A percentile compares a stretch with the other conserved stretches of the same genome.
Conservation (phyloP, 2,888 invertebrate genomes). For the Norana najaformis region DNA sequence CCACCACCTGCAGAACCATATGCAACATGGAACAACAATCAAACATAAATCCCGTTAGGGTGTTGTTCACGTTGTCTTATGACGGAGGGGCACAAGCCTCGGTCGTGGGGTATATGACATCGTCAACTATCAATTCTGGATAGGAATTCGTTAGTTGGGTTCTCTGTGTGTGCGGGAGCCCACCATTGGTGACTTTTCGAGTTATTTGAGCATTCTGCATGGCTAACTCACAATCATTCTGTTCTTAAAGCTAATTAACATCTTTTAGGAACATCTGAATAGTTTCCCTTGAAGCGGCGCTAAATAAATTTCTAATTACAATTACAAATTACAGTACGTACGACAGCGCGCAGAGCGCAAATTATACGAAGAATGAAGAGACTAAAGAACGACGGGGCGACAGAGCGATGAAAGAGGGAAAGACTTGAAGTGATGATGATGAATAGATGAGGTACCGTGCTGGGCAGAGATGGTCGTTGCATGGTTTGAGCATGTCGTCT, state of each 20-base stretch:
- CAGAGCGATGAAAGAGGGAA: background rate
- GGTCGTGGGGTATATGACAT: background rate
- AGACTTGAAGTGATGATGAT: background rate
- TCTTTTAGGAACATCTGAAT: background rate
- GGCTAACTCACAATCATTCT: background rate
- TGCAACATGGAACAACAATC: background rate
- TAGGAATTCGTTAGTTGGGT: no score
- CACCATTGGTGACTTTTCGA: background rate
- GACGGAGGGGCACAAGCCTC: background rate
- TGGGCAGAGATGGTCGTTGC: constrained; percentile 72
- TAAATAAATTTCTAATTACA: background rate
- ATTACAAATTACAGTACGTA: no score
- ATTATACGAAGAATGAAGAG: background rate
- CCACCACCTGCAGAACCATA: constrained; percentile 74
- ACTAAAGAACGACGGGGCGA: background rate
- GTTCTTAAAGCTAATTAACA: background rate
- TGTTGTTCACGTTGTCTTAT: background rate
- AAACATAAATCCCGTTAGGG: background rate
- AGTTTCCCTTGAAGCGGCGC: background rate
- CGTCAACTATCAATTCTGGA: no score
- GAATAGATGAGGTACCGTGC: constrained; percentile 63
- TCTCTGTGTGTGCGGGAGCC: background rate
- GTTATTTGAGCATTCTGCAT: background rate
- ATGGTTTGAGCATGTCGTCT: constrained; percentile 69
- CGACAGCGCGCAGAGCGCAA: background rate